Conservation (phyloP, 2,113 vertebrate species). For the Pterocles burchelli region DNA sequence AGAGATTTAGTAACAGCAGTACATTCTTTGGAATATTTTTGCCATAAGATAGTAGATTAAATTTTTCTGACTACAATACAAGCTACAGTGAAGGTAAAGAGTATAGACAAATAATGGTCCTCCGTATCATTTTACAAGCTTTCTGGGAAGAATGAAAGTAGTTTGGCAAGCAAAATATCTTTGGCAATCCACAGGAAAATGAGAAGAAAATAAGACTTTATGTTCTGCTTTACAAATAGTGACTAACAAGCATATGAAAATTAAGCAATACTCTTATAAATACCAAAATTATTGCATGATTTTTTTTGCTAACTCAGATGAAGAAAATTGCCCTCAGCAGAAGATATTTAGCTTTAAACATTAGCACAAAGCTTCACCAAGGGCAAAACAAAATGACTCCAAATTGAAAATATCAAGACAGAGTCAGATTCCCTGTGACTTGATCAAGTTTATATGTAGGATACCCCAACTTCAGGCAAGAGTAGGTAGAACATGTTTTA, state of each 20-base stretch:
- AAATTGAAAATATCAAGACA: not conserved
- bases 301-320: not conserved
- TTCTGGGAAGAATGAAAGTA: slow-evolving; percentile 11
- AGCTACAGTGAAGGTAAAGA: not conserved
- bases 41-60: not conserved
- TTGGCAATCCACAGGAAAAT: slow-evolving; percentile 6
- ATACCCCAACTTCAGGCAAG: not conserved
- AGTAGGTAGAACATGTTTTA: not conserved
- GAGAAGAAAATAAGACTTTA: slow-evolving; percentile 19
- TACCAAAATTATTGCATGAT: not conserved
- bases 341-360: not conserved
- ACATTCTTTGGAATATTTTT: slow-evolving; percentile 32
- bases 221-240: not conserved
- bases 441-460: accelerated
- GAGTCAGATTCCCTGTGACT: not conserved
- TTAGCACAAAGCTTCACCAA: not conserved
- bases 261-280: not conserved
- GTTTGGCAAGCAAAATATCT: not conserved
- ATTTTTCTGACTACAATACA: not conserved
- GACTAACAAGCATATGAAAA: not conserved
- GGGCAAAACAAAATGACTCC: not conserved
- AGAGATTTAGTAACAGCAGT: not conserved
- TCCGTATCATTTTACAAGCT: not conserved
- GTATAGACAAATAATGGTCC: not conserved
- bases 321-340: not conserved